A percentile compares a stretch with the other conserved stretches of the same genome.
phyloP scores from a whole-genome alignment of 1,140 invertebrate species.

The Lasaia peninsularis region DNA sequence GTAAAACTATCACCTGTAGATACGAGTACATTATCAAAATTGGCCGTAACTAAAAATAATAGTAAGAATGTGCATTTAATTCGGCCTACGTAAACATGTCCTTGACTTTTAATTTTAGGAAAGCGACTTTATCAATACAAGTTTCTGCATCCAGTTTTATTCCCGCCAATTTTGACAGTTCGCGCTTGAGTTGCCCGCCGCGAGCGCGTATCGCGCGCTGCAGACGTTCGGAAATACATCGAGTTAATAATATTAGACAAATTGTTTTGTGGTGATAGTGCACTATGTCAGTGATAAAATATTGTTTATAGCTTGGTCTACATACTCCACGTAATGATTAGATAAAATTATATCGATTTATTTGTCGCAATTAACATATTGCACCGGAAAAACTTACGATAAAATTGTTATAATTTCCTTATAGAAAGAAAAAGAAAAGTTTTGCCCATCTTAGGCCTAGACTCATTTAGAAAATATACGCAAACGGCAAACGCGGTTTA shows the following conservation, averaged over 20 bases:
- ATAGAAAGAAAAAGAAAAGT: too few species aligned
- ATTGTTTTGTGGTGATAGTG: conserved; percentile 32
- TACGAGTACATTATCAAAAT: too few species aligned
- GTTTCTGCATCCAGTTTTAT: conserved; percentile 13
- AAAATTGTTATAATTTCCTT: background rate
- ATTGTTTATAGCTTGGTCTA: conserved; percentile 33
- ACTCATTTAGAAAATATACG: too few species aligned
- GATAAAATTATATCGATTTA: conserved; percentile 35
- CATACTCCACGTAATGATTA: conserved; percentile 32
- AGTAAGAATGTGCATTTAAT: too few species aligned
- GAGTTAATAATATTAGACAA: conserved; percentile 18
- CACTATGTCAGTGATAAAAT: conserved; percentile 48
- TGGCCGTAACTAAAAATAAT: too few species aligned
- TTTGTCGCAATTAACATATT: conserved; percentile 22
- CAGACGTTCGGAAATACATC: conserved; percentile 20
- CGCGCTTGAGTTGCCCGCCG: conserved; percentile 27
- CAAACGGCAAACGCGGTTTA: too few species aligned
- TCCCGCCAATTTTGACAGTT: conserved; percentile 51
- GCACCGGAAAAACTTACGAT: background rate
- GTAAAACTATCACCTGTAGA: too few species aligned
- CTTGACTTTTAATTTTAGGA: background rate
- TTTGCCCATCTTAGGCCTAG: too few species aligned
- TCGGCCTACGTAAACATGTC: background rate
- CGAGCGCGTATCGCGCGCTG: conserved; percentile 24
- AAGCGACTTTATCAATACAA: background rate